Evolutionary conservation across 2,797 vertebrate species (phyloP), one percentile per base, ranked within the genome.

Genomic region (Schizothorax lantsangensis): DNA sequence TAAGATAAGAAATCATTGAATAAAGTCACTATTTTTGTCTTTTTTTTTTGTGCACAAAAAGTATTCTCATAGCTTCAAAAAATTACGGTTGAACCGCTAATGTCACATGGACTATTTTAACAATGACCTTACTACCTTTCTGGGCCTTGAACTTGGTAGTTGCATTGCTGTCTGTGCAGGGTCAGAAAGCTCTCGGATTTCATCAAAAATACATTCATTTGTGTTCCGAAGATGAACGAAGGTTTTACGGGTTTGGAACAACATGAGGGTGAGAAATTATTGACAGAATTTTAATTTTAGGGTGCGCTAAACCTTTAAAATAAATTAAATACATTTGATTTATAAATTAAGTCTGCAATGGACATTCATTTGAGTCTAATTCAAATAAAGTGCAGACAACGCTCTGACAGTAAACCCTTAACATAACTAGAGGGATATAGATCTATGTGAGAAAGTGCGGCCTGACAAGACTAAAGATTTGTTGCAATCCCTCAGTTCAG

Each of bases 381-480:
- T 77, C 68, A 84, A 81, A 84, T 84, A 73, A 88, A 88, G 49
- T 87, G 69, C 36, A 72, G 64, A 79, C 36, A 45, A 23, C n/a
- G 23, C 49, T 66, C 77, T 77, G 59, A 72, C 45, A 75, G 62
- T 66, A 64, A 87, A 87, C 78, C 59, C 66, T 64, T 45, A 45
- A 30, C 80, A 79, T 66, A 62, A 45, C 66, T 69, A 30, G 74
- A 83, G 52, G 72, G 71, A 85, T 83, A 84, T 57, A 84, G 49
- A 81, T 84, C 73, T 59, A 9, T 62, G 77, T 84, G 75, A 83
- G 68, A 79, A 87, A 90, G 77, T 68, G 49, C 40, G 40, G 52
- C 45, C 64, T 88, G 81, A 88, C 79, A 81, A 74, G 85, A 47
- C 62, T 47, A 30, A 86, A 72, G 83, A 88, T 86, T 84, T 88